Evolutionary conservation across 2,113 vertebrate genomes (phyloP).

Genomic region (Lates calcarifer): DNA sequence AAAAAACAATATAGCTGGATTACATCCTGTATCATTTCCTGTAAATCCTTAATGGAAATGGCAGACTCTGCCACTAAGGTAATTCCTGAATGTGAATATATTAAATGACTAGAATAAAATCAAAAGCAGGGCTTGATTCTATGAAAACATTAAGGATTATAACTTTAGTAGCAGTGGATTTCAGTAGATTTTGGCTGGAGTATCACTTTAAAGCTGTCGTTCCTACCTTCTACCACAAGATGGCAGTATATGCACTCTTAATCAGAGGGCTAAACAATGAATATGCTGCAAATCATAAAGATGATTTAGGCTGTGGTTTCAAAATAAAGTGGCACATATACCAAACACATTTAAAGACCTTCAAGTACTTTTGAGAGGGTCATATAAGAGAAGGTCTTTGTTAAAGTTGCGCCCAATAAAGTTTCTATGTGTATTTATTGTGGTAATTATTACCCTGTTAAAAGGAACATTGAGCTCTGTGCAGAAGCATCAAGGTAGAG

Average conservation of each 20-base stretch:
- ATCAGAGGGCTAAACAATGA: not conserved
- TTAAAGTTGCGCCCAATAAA: slow-evolving; percentile 16
- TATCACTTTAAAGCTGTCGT: slow-evolving; percentile 32
- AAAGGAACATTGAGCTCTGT: slow-evolving; percentile 40
- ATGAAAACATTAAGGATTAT: not conserved
- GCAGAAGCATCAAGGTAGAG: slow-evolving; percentile 28
- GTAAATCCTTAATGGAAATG: no score
- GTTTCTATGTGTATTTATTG: not conserved
- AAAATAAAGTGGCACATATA: slow-evolving; percentile 22
- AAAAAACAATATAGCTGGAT: not conserved
- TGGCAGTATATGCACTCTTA: slow-evolving; percentile 54
- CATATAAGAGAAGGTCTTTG: not conserved
- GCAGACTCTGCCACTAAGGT: not conserved
- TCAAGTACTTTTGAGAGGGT: slow-evolving; percentile 35
- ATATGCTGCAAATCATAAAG: slow-evolving; percentile 9
- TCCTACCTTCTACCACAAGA: slow-evolving; percentile 55
- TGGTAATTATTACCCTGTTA: slow-evolving; percentile 25
- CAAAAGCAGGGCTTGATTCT: not conserved
- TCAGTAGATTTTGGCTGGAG: slow-evolving; percentile 10
- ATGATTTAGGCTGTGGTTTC: slow-evolving; percentile 20
- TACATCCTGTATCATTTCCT: no score
- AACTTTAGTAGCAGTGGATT: not conserved
- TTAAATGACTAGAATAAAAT: not conserved
- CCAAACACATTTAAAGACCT: slow-evolving; percentile 20
- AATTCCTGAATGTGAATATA: not conserved